Evolutionary conservation across 1,140 invertebrate genomes (phyloP).

Genomic region (Heliothis virescens): DNA sequence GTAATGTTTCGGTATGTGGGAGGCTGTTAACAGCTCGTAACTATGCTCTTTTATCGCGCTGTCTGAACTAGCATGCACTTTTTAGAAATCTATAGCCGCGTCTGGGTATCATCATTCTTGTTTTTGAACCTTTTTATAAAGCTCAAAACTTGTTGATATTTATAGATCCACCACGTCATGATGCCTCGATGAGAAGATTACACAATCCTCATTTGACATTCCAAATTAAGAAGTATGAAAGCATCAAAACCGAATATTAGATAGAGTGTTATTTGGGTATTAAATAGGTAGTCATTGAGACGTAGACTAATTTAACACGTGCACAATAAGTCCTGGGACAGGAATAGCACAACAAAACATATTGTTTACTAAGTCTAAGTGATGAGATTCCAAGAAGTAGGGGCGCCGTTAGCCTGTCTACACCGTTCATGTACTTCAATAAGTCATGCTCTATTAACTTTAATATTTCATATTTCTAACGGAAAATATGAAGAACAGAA

Average conservation of each 20-base stretch:
- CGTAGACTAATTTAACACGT: no score
- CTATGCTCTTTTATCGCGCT: not conserved
- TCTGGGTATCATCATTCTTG: not conserved
- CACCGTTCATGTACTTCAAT: not conserved
- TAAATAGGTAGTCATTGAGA: no score
- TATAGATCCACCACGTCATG: no score
- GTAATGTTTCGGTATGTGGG: not conserved
- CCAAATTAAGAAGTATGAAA: no score
- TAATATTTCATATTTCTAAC: not conserved
- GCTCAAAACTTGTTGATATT: no score
- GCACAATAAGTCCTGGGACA: no score
- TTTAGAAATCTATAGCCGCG: not conserved
- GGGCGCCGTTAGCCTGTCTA: not conserved
- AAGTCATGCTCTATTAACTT: not conserved
- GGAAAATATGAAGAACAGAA: not conserved
- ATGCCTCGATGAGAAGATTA: no score
- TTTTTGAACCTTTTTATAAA: no score
- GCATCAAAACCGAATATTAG: no score
- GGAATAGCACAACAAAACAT: no score
- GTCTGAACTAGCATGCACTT: not conserved
- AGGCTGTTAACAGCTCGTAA: not conserved
- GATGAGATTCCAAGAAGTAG: not conserved
- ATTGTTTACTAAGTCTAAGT: not conserved
- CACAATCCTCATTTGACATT: no score
- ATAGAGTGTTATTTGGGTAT: no score